Percentiles rank a stretch among this genome's conserved stretches.
These are phyloP conservation scores for Gryllus bimaculatus DNA, from an alignment of 1,140 invertebrate species.

Conservation along the genomic window DNA sequence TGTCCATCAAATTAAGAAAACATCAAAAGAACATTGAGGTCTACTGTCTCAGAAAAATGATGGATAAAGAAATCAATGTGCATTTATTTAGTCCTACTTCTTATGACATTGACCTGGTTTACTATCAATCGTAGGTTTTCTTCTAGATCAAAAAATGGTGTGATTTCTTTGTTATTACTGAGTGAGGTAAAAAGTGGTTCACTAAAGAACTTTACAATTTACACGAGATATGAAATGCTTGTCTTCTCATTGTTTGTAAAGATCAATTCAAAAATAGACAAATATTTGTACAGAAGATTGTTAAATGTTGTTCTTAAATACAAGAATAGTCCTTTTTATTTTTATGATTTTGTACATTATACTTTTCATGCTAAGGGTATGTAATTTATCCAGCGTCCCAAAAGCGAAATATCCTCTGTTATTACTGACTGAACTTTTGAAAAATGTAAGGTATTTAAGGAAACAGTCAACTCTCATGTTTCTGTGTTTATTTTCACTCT, in stretches of 20 bases:
- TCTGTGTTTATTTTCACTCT: neutral
- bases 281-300: constrained; percentile 1
- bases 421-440: neutral
- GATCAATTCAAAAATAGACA: neutral
- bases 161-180: neutral
- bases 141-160: neutral
- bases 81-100: no score
- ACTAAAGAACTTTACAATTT: neutral
- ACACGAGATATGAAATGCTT: neutral
- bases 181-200: neutral
- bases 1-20: no score
- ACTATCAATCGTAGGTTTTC: no score
- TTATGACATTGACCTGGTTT: no score
- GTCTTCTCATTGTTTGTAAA: neutral
- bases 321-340: neutral
- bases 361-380: neutral
- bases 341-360: constrained; percentile 6
- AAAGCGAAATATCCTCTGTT: neutral
- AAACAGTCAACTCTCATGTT: neutral
- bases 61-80: no score
- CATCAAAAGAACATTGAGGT: no score
- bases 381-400: neutral
- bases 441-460: neutral
- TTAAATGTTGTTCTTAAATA: constrained; percentile 2
- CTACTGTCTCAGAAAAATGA: no score